Evolutionary conservation across 1,140 invertebrate species (phyloP).

Genomic region (Drosophila sturtevanti): DNA sequence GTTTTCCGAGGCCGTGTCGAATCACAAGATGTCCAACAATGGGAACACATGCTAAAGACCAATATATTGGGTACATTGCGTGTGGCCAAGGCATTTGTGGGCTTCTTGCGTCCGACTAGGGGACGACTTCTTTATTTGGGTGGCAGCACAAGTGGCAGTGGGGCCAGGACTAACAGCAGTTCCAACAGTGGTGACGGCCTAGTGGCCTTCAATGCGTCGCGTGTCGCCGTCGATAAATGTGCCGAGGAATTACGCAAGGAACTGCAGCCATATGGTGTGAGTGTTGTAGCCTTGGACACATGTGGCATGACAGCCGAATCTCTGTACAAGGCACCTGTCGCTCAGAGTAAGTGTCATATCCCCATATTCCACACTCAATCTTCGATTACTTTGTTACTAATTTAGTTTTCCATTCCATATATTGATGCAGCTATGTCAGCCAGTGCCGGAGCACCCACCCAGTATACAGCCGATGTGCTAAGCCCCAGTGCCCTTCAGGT

Average conservation of each 20-base stretch:
- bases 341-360: slow-evolving; percentile 83
- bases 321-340: slow-evolving; percentile 85
- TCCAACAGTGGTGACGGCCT: slow-evolving; percentile 83
- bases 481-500: slow-evolving; percentile 72
- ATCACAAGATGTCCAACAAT: slow-evolving; percentile 88
- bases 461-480: slow-evolving; percentile 82
- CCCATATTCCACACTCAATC: background rate
- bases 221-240: slow-evolving; percentile 89
- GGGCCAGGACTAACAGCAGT: slow-evolving; percentile 4
- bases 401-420: background rate
- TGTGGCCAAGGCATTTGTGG: slow-evolving; percentile 89
- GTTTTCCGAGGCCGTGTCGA: slow-evolving; percentile 88
- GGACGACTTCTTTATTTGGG: slow-evolving; percentile 86
- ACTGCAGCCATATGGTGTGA: slow-evolving; percentile 87
- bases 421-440: slow-evolving; percentile 47
- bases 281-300: slow-evolving; percentile 90
- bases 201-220: slow-evolving; percentile 87
- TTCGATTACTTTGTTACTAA: background rate
- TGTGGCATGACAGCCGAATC: slow-evolving; percentile 87
- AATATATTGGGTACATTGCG: slow-evolving; percentile 90
- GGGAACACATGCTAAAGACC: slow-evolving; percentile 90
- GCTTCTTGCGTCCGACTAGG: slow-evolving; percentile 85
- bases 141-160: slow-evolving; percentile 37
- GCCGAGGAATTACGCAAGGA: slow-evolving; percentile 88
- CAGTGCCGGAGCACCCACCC: slow-evolving; percentile 70